Percentiles rank a stretch among this genome's conserved stretches.
Evolutionary conservation across 2,113 vertebrate species (phyloP).

Genomic region (Tragelaphus strepsiceros): DNA sequence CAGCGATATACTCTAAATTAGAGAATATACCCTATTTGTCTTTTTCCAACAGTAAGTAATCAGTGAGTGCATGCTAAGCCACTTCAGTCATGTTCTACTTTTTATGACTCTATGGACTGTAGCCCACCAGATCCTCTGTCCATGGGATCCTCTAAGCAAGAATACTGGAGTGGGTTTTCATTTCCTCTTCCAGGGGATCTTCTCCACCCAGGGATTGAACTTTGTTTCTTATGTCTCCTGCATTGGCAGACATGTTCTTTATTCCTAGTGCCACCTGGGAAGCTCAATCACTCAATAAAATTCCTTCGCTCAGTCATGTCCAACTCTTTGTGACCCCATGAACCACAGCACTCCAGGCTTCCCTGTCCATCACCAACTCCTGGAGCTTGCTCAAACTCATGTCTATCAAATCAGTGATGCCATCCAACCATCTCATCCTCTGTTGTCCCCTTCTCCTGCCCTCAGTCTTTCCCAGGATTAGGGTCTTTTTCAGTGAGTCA

Average conservation of each 20-base stretch:
- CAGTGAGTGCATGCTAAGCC: not conserved
- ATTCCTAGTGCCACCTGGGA: not conserved
- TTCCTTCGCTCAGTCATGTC: not conserved
- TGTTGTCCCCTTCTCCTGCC: not conserved
- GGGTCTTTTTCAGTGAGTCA: not conserved
- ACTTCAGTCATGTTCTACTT: not conserved
- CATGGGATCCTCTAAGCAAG: not conserved
- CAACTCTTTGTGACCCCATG: not conserved
- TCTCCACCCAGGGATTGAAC: not conserved
- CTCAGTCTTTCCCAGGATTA: not conserved
- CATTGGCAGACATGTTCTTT: not conserved
- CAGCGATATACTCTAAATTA: not conserved
- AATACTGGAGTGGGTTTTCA: not conserved
- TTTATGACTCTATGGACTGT: not conserved
- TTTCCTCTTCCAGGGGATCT: not conserved
- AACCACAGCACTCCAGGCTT: accelerated
- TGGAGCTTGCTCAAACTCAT: not conserved
- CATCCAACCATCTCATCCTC: not conserved
- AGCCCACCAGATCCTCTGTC: not conserved
- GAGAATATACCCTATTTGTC: not conserved
- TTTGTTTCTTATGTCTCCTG: not conserved
- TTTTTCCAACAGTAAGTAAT: not conserved
- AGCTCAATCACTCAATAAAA: not conserved
- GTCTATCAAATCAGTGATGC: not conserved
- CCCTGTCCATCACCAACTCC: not conserved